These are phyloP conservation scores for Lithobates sylvaticus DNA, from an alignment of 2,797 vertebrate species.

Conservation along the genomic window DNA sequence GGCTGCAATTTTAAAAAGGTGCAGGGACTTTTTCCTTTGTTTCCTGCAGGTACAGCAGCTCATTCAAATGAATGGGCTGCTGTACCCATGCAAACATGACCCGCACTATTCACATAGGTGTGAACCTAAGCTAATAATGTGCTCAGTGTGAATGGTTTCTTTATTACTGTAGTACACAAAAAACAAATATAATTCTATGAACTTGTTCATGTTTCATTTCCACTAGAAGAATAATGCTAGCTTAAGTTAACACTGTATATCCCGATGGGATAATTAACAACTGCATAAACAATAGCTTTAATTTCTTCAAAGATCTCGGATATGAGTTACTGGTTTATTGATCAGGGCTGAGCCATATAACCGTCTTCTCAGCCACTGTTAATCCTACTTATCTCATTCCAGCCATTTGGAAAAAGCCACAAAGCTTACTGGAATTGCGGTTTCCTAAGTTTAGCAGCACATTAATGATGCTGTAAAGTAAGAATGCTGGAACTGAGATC, in stretches of 20 bases:
- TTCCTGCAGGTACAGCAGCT: too few species aligned
- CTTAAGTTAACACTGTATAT: slow-evolving; percentile 8
- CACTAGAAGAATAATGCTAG: background rate
- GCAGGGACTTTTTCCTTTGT: too few species aligned
- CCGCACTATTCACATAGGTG: too few species aligned
- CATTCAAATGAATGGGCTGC: too few species aligned
- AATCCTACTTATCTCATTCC: slow-evolving; percentile 29
- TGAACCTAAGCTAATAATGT: too few species aligned
- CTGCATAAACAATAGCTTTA: slow-evolving; percentile 16
- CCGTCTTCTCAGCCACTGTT: slow-evolving; percentile 26
- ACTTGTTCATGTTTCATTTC: background rate
- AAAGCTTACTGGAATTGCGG: slow-evolving; percentile 32
- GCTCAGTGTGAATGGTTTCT: too few species aligned
- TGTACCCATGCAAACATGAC: too few species aligned
- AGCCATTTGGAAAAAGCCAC: slow-evolving; percentile 12
- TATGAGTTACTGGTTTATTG: slow-evolving; percentile 30
- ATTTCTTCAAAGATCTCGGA: slow-evolving; percentile 25
- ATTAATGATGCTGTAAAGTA: slow-evolving; percentile 32
- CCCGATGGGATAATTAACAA: slow-evolving; percentile 9
- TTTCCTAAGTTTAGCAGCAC: slow-evolving; percentile 36
- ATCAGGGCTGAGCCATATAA: slow-evolving; percentile 28
- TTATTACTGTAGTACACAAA: background rate
- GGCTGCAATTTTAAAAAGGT: too few species aligned
- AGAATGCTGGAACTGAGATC: background rate
- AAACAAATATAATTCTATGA: background rate